Evolutionary conservation across 1,140 invertebrate species (phyloP).

Genomic region (Drosophila suzukii): DNA sequence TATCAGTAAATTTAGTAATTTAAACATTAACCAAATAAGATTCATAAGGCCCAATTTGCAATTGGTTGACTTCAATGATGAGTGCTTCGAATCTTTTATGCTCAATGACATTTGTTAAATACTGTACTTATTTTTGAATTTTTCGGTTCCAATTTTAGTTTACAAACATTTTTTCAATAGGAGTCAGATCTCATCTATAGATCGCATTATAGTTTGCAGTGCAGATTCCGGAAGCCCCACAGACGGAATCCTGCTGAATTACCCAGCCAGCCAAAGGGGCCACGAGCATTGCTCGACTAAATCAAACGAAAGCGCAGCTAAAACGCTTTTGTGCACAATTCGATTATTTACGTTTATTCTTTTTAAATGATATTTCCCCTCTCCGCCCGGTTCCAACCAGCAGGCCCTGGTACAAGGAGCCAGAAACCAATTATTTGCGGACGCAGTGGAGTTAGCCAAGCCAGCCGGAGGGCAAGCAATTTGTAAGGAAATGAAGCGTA

Average conservation of each 20-base stretch:
- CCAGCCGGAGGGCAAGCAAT: slow-evolving; percentile 51
- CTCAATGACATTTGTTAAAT: no score
- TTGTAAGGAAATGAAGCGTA: slow-evolving; percentile 56
- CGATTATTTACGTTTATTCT: slow-evolving; percentile 77
- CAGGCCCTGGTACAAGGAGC: slow-evolving; percentile 6
- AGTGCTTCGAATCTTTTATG: no score
- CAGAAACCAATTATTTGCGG: slow-evolving; percentile 69
- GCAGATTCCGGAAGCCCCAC: slow-evolving; percentile 9
- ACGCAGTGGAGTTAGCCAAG: slow-evolving; percentile 14
- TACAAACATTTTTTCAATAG: no score
- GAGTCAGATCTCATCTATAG: no score
- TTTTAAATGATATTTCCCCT: slow-evolving; percentile 74
- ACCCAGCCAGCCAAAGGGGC: slow-evolving; percentile 21
- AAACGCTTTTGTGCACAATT: slow-evolving; percentile 75
- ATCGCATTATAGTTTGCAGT: slow-evolving; percentile 7
- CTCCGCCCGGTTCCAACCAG: background rate
- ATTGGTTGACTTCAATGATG: no score
- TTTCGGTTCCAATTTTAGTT: no score
- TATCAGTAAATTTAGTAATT: no score
- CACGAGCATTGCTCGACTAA: slow-evolving; percentile 32
- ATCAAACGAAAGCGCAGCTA: slow-evolving; percentile 61
- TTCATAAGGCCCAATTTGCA: no score
- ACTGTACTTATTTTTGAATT: no score
- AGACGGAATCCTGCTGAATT: slow-evolving; percentile 25
- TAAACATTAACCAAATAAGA: no score